Conservation (phyloP, 2,113 vertebrate genomes). For the Syngnathus typhle region DNA sequence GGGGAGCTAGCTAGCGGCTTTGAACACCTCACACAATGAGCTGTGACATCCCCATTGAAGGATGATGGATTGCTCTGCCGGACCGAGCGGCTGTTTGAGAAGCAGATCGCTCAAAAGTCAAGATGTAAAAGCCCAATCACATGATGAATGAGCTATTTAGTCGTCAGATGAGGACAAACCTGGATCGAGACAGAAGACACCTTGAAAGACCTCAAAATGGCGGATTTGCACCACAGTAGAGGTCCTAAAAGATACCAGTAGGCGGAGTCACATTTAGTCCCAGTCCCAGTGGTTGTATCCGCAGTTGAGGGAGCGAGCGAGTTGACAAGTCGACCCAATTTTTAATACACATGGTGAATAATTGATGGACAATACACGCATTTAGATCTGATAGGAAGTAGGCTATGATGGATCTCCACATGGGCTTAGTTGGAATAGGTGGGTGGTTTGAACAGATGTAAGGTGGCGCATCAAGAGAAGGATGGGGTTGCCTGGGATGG, state of each 20-base stretch:
- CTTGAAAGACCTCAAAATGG: background rate
- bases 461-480: constrained; percentile 53
- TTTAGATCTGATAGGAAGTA: constrained; percentile 52
- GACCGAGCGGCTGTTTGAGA: constrained; percentile 49
- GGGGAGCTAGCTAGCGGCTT: too few species aligned
- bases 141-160: constrained; percentile 68
- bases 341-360: constrained; percentile 53
- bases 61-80: constrained; percentile 60
- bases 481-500: constrained; percentile 61
- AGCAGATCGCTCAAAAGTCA: constrained; percentile 62
- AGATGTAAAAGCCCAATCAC: constrained; percentile 54
- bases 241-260: background rate
- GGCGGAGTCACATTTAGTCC: too few species aligned
- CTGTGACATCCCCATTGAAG: constrained; percentile 66
- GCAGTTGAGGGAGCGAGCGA: constrained; percentile 27
- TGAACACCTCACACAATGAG: constrained; percentile 52
- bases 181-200: background rate
- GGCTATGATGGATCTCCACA: constrained; percentile 61
- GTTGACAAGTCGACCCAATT: constrained; percentile 54
- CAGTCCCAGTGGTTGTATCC: constrained; percentile 14
- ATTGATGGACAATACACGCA: constrained; percentile 55
- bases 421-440: constrained; percentile 38
- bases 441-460: constrained; percentile 59
- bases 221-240: background rate
- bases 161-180: constrained; percentile 53